Evolutionary conservation across 2,888 invertebrate species (phyloP).

Genomic region (Macaria notata): DNA sequence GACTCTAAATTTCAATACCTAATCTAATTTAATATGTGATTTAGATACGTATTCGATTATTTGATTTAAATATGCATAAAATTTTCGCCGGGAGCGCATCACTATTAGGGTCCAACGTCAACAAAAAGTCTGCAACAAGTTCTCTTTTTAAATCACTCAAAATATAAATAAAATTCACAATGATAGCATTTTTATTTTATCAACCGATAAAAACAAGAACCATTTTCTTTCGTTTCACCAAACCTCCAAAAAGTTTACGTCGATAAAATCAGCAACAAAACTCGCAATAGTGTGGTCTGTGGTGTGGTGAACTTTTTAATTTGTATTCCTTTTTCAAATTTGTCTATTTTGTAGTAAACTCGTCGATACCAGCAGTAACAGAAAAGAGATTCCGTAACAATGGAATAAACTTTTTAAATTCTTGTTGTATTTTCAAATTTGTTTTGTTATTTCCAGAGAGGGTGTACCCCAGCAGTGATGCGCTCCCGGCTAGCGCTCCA

Average conservation of each 20-base stretch:
- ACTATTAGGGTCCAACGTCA: conserved; percentile 57
- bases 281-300: not conserved
- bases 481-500: conserved; percentile 79
- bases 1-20: conserved; percentile 69
- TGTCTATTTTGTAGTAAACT: conserved; percentile 6
- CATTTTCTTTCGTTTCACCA: too few relatives aligned
- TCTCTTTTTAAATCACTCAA: too few relatives aligned
- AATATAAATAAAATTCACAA: too few relatives aligned
- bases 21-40: conserved; percentile 45
- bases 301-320: not conserved
- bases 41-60: conserved; percentile 36
- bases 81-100: conserved; percentile 61
- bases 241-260: too few relatives aligned
- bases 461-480: conserved; percentile 75
- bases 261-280: too few relatives aligned
- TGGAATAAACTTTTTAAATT: not conserved
- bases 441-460: conserved; percentile 30
- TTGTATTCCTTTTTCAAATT: conserved; percentile 7
- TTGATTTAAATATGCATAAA: conserved; percentile 2
- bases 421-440: conserved; percentile 10
- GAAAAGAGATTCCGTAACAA: too few relatives aligned
- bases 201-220: too few relatives aligned
- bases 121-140: too few relatives aligned
- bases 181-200: too few relatives aligned
- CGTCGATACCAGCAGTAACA: too few relatives aligned